A percentile compares a stretch with the other conserved stretches of the same genome.
phyloP scores from a whole-genome alignment of 2,797 vertebrate species.

The Epinephelus malabaricus region DNA sequence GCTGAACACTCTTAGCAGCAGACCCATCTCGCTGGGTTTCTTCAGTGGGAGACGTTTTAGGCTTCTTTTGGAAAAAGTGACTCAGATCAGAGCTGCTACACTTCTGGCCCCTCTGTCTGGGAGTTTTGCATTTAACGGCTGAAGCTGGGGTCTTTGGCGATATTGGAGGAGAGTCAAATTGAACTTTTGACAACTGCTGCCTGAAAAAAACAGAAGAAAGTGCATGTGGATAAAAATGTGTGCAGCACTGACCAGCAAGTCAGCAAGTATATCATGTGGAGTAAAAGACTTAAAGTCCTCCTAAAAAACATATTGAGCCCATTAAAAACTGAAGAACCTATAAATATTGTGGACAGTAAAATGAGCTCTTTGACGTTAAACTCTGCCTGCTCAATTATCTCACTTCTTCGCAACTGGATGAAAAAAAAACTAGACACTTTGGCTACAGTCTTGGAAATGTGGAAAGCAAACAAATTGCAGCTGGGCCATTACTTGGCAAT shows the following conservation, averaged over 20 bases:
- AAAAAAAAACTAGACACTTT: constrained; percentile 57
- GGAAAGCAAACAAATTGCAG: constrained; percentile 78
- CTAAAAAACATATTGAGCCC: constrained; percentile 2
- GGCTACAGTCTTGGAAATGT: constrained; percentile 74
- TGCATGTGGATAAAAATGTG: constrained; percentile 23
- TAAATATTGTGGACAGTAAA: constrained; percentile 42
- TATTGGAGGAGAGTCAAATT: constrained; percentile 86
- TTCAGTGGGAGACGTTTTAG: constrained; percentile 38
- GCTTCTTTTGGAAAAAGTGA: constrained; percentile 83
- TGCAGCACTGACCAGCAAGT: background rate
- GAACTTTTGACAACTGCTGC: constrained; percentile 84
- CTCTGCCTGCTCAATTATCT: constrained; percentile 63
- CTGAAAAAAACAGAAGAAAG: constrained; percentile 77
- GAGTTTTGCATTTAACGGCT: constrained; percentile 70
- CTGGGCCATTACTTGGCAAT: constrained; percentile 76
- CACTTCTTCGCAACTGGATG: constrained; percentile 13
- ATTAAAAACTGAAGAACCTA: constrained; percentile 20
- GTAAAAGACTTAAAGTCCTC: background rate
- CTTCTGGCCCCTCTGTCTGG: constrained; percentile 59
- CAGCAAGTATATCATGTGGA: background rate
- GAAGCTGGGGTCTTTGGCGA: constrained; percentile 79
- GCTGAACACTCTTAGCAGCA: constrained; percentile 5
- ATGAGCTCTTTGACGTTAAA: constrained; percentile 45
- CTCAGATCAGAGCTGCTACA: constrained; percentile 73
- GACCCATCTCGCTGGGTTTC: constrained; percentile 19